Evolutionary conservation across 2,797 vertebrate genomes (phyloP).

Genomic region (Clarias platycephalus): DNA sequence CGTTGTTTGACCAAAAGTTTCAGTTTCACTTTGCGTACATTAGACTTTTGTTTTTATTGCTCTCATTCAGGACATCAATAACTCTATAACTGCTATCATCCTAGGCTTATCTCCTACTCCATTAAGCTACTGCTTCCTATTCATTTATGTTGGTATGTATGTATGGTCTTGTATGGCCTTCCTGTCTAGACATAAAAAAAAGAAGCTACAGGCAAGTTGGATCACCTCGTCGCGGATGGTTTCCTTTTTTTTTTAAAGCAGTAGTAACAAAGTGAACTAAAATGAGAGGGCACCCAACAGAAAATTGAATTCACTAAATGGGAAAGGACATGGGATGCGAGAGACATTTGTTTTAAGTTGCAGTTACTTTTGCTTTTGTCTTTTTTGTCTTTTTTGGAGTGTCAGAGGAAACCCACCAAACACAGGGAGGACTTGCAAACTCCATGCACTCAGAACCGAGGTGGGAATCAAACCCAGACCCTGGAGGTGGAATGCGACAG

Average conservation of each 20-base stretch:
- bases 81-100: too few species aligned
- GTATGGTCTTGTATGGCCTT: background rate
- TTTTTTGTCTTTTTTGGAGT: too few species aligned
- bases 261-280: background rate
- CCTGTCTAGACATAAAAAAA: background rate
- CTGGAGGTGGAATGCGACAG: too few species aligned
- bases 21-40: background rate
- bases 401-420: too few species aligned
- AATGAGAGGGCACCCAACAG: background rate
- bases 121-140: background rate
- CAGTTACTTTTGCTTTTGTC: background rate
- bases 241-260: background rate
- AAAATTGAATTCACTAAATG: background rate
- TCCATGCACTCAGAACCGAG: too few species aligned
- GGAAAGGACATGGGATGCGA: too few species aligned
- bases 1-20: background rate
- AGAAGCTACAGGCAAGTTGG: background rate
- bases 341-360: background rate
- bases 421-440: too few species aligned
- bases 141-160: conserved; percentile 8
- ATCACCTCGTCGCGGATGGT: background rate
- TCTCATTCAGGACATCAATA: background rate
- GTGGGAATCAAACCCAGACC: too few species aligned
- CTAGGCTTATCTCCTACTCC: background rate
- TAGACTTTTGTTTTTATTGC: background rate